phyloP scores from a whole-genome alignment of 2,113 vertebrate genomes.

The Heterocephalus glaber region DNA sequence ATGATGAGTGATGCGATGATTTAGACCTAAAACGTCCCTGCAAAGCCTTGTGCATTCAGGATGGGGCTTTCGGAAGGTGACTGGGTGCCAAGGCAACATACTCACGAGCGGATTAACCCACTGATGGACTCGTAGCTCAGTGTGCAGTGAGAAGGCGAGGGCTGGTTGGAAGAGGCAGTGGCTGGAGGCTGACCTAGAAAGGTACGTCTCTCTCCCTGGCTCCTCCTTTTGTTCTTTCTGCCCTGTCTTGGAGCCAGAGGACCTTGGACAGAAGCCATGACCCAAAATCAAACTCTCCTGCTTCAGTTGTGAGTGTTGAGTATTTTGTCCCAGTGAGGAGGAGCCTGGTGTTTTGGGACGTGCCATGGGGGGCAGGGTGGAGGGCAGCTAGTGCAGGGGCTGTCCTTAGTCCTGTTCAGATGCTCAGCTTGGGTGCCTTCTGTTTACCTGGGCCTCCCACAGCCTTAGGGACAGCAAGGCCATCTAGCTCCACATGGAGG shows the following conservation, averaged over 20 bases:
- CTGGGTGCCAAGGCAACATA: background rate
- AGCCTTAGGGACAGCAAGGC: background rate
- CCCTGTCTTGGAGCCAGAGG: background rate
- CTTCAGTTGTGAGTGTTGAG: background rate
- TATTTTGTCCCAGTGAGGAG: background rate
- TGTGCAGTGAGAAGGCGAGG: background rate
- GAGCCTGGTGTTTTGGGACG: background rate
- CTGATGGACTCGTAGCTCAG: background rate
- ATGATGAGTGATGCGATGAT: rapidly evolving
- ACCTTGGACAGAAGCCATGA: background rate
- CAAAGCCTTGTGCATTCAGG: background rate
- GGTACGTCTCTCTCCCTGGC: background rate
- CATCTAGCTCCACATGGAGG: background rate
- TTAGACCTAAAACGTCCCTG: too few species aligned
- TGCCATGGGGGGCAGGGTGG: too few species aligned
- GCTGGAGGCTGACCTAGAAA: background rate
- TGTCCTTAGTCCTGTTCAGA: too few species aligned
- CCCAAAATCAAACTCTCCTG: background rate
- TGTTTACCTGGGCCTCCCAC: background rate
- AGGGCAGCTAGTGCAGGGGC: rapidly evolving
- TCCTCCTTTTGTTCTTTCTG: background rate
- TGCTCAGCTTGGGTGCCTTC: too few species aligned
- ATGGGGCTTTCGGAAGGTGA: background rate
- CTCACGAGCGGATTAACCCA: background rate
- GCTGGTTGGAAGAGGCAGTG: background rate